Evolutionary conservation across 1,140 invertebrate genomes (phyloP), one percentile per base, ranked within the genome.

Genomic region (Bemisia tabaci): DNA sequence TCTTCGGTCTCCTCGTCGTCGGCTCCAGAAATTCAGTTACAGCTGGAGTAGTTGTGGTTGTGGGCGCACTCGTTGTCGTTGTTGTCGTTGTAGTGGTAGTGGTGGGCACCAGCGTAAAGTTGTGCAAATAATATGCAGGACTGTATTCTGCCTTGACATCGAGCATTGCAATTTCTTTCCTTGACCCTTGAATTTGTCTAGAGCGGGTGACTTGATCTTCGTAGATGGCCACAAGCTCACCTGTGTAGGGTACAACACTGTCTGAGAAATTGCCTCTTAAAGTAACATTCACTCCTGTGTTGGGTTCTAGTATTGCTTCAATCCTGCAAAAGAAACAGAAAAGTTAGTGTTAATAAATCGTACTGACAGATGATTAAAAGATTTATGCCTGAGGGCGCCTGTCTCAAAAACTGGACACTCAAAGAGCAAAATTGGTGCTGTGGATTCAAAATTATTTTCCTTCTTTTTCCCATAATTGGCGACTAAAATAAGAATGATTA

Each of bases 221-320:
- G 73, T 90, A 91, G 63, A 83, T 80, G 2, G 88, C 84, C 17
- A 84, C 82, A 62, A 92, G 75, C 65, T 83, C 84, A 12, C 83
- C 89, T 0, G 79, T 83, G 71, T 90, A 92, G 12, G 86, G 86
- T 1, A 86, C 80, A 68, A 90, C 88, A 61, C 82, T 80, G 59
- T 85, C 84, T 0, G 86, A 87, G 69, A 85, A 83, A 71, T 87
- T 88, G 0, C 84, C 89, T 33, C 76, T 79, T 1, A 92, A 77
- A 0, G 87, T 89, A 0, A 91, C 87, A 74, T 91, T 91, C 26
- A 89, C 84, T 11, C 83, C 89, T 0, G 89, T 91, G 39, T 88
- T 88, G 2, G 87, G 84, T 74, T 85, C 82, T 60, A 89, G 73
- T 65, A 77, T 77, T 68, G 82, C 78, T 70, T 85, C 79, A n/a